Evolutionary conservation across 2,797 vertebrate species (phyloP).

Genomic region (Falco biarmicus): DNA sequence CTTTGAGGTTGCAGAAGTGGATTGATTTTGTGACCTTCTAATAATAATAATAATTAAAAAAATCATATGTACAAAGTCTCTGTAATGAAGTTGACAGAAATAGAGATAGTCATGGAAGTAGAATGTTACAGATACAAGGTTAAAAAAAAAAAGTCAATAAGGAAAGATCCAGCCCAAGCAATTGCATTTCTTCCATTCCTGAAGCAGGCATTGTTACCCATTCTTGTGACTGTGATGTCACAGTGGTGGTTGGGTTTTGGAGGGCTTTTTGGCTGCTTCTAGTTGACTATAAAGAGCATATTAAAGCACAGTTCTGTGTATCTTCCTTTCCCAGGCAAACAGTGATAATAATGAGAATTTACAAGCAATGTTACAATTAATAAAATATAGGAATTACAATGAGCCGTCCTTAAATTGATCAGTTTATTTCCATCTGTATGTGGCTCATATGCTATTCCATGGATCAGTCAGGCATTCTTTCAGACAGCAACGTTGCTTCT

Average conservation of each 20-base stretch:
- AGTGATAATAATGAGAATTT: neutral
- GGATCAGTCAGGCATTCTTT: neutral
- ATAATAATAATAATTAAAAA: neutral
- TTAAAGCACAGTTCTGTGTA: neutral
- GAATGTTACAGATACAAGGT: neutral
- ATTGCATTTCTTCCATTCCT: neutral
- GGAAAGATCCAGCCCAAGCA: neutral
- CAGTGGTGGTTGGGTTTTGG: neutral
- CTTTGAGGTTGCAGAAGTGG: neutral
- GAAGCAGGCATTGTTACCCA: neutral
- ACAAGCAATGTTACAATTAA: neutral
- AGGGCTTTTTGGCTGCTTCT: neutral
- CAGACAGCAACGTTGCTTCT: neutral
- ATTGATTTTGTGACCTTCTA: slow-evolving; percentile 28
- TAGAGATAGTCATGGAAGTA: neutral
- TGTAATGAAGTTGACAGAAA: neutral
- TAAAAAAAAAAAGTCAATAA: neutral
- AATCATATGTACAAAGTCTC: neutral
- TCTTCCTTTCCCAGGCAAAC: neutral
- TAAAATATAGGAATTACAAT: neutral
- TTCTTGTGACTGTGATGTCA: neutral
- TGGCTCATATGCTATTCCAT: neutral
- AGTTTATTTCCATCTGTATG: neutral
- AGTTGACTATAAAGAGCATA: neutral
- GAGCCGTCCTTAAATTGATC: neutral